Evolutionary conservation across 2,888 invertebrate genomes (phyloP).

Genomic region (Zele albiditarsus): DNA sequence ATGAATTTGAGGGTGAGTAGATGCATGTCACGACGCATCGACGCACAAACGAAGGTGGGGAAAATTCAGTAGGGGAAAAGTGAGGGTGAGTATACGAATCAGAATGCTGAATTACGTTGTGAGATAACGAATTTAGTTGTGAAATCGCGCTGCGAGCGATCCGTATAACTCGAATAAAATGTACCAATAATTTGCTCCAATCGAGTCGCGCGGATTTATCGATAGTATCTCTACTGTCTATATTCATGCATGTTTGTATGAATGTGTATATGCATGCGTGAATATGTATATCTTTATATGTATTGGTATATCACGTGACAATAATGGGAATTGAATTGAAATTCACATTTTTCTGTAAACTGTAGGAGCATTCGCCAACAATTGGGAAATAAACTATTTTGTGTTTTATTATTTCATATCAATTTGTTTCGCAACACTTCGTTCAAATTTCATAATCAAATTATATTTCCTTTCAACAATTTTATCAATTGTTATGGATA

Average conservation of each 20-base stretch:
- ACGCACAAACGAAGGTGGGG: slow-evolving; percentile 47
- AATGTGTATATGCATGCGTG: too few species aligned
- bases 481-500: not conserved
- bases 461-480: not conserved
- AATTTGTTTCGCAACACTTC: slow-evolving; percentile 12
- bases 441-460: not conserved
- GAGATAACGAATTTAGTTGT: slow-evolving; percentile 70
- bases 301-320: slow-evolving; percentile 4
- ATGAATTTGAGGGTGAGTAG: slow-evolving; percentile 37
- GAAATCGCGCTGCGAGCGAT: slow-evolving; percentile 69
- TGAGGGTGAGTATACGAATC: slow-evolving; percentile 41
- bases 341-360: not conserved
- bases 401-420: not conserved
- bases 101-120: slow-evolving; percentile 67
- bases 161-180: slow-evolving; percentile 69
- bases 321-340: not conserved
- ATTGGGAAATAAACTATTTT: slow-evolving; percentile 1
- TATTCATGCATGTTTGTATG: not conserved
- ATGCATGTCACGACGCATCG: slow-evolving; percentile 60
- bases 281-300: not conserved
- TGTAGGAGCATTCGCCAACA: not conserved
- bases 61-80: slow-evolving; percentile 44
- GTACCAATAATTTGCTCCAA: slow-evolving; percentile 56
- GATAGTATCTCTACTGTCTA: slow-evolving; percentile 27
- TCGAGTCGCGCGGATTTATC: slow-evolving; percentile 42